Percentiles rank a stretch among this genome's conserved stretches.
phyloP scores from a whole-genome alignment of 2,888 invertebrate genomes.

The Apodemia hepburni region DNA sequence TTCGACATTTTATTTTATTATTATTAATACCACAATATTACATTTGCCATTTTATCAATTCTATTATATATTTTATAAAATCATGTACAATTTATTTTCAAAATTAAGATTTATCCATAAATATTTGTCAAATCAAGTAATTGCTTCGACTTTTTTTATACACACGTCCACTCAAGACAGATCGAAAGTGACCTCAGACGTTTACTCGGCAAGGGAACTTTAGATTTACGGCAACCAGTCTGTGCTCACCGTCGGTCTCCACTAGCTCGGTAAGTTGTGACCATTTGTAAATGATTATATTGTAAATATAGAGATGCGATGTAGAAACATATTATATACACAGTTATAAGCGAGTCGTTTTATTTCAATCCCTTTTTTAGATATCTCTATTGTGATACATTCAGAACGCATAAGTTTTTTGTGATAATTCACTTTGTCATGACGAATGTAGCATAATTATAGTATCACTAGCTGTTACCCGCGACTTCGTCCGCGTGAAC shows the following conservation, averaged over 20 bases:
- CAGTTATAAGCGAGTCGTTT: conserved; percentile 36
- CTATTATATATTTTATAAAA: too few relatives aligned
- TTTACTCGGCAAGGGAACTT: conserved; percentile 3
- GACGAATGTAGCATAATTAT: too few relatives aligned
- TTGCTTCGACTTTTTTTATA: not conserved
- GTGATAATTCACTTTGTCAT: too few relatives aligned
- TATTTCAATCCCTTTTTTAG: conserved; percentile 23
- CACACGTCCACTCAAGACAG: not conserved
- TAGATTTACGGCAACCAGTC: conserved; percentile 15
- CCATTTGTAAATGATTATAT: conserved; percentile 25
- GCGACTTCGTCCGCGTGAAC: too few relatives aligned
- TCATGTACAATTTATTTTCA: too few relatives aligned
- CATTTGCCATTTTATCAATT: too few relatives aligned
- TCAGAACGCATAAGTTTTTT: too few relatives aligned
- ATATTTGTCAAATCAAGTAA: not conserved
- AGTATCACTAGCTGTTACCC: too few relatives aligned
- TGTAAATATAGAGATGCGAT: conserved; percentile 34
- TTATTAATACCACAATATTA: too few relatives aligned
- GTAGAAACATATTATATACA: conserved; percentile 40
- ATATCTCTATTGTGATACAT: not conserved
- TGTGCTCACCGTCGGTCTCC: conserved; percentile 20
- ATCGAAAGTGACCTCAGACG: conserved; percentile 8
- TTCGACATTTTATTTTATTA: too few relatives aligned
- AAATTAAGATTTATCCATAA: too few relatives aligned
- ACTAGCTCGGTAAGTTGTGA: conserved; percentile 21